A percentile compares a stretch with the other conserved stretches of the same genome.
phyloP scores from a whole-genome alignment of 2,113 vertebrate species.

The Otocyon megalotis region DNA sequence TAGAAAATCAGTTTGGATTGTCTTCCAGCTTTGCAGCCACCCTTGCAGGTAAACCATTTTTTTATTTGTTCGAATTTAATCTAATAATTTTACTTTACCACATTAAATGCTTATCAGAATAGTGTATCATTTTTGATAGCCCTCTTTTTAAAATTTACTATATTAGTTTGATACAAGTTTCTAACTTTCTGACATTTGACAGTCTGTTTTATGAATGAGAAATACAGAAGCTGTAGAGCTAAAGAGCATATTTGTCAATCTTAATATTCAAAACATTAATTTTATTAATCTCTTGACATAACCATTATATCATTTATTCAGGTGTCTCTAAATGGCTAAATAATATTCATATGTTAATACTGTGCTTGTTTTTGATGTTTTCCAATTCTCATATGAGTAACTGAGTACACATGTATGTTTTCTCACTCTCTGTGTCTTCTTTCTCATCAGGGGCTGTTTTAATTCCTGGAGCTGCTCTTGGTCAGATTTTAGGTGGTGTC shows the following conservation, averaged over 20 bases:
- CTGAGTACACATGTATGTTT: not conserved
- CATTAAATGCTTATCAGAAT: not conserved
- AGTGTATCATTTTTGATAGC: not conserved
- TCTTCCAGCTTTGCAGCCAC: slow-evolving; percentile 88
- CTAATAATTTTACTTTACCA: not conserved
- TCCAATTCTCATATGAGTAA: not conserved
- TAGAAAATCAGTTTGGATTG: slow-evolving; percentile 91
- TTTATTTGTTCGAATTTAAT: not conserved
- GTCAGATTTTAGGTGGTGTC: slow-evolving; percentile 90
- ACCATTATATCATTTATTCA: not conserved
- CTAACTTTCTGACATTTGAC: not conserved
- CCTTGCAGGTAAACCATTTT: slow-evolving; percentile 87
- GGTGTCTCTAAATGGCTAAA: not conserved
- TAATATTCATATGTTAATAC: not conserved
- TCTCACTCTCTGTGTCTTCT: slow-evolving; percentile 80
- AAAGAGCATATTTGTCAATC: not conserved
- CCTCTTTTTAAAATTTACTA: not conserved
- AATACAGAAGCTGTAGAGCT: not conserved
- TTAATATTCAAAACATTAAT: not conserved
- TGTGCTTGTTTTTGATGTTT: slow-evolving; percentile 1
- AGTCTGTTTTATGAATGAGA: not conserved
- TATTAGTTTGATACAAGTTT: not conserved
- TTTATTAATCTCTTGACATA: not conserved
- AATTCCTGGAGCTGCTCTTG: slow-evolving; percentile 90
- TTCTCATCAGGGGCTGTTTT: slow-evolving; percentile 87